Evolutionary conservation across 2,113 vertebrate species (phyloP).

Genomic region (Ictalurus punctatus): DNA sequence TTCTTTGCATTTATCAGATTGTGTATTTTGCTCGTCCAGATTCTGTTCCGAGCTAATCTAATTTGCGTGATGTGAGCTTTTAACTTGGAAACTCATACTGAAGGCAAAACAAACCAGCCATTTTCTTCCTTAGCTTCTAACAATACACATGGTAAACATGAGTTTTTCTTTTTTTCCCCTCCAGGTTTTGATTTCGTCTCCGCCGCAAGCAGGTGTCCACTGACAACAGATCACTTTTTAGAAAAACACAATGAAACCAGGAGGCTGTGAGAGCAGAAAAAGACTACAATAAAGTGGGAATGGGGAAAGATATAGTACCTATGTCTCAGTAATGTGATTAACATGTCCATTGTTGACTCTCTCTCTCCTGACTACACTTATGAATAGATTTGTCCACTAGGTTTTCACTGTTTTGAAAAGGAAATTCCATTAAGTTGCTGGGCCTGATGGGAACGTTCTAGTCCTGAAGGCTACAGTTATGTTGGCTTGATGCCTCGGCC

Average conservation of each 20-base stretch:
- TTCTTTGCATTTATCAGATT: neutral
- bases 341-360: neutral
- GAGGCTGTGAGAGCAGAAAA: neutral
- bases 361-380: neutral
- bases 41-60: slow-evolving; percentile 1
- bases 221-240: neutral
- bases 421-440: slow-evolving; percentile 9
- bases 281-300: neutral
- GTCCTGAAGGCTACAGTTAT: neutral
- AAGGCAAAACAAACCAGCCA: neutral
- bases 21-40: neutral
- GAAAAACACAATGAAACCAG: neutral
- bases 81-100: neutral
- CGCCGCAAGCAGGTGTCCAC: neutral
- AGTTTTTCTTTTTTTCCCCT: neutral
- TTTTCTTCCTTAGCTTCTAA: neutral
- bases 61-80: slow-evolving; percentile 8
- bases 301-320: neutral
- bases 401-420: slow-evolving; percentile 24
- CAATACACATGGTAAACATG: neutral
- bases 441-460: neutral
- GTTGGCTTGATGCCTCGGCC: slow-evolving; percentile 2
- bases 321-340: neutral
- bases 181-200: neutral
- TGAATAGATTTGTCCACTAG: neutral